Conservation (phyloP, 2,113 vertebrate species). For the Stegostoma tigrinum region DNA sequence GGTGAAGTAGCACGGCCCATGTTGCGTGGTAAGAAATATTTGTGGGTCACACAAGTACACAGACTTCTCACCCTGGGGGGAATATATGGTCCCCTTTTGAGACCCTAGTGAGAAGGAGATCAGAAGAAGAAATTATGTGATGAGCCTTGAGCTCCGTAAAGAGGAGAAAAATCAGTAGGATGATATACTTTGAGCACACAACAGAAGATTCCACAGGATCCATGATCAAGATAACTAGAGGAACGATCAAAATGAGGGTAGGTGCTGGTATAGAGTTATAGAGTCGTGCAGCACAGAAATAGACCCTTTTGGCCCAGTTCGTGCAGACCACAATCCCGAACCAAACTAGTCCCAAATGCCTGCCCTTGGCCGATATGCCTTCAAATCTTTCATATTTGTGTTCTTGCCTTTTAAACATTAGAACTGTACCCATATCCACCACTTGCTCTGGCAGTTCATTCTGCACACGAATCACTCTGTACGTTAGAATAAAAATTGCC, state of each 20-base stretch:
- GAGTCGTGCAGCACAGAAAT: too few relatives aligned
- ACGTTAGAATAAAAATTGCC: too few relatives aligned
- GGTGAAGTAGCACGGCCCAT: neutral
- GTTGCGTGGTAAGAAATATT: neutral
- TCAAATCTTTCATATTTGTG: too few relatives aligned
- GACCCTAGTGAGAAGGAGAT: neutral
- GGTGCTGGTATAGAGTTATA: neutral
- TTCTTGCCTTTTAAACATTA: too few relatives aligned
- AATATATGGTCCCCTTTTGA: neutral
- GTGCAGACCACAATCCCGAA: too few relatives aligned
- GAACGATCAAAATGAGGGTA: neutral
- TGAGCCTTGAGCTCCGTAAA: neutral
- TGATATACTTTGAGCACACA: neutral
- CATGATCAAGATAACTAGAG: neutral
- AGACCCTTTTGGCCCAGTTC: too few relatives aligned
- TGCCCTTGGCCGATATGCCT: too few relatives aligned
- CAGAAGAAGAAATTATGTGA: neutral
- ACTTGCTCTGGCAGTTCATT: too few relatives aligned
- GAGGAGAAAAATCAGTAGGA: neutral
- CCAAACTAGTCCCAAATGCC: too few relatives aligned
- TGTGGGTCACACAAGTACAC: neutral
- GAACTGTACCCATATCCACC: too few relatives aligned
- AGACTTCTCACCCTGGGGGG: neutral
- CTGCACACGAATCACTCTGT: too few relatives aligned
- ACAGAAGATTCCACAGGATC: neutral